A percentile compares a stretch with the other conserved stretches of the same genome.
phyloP scores from a whole-genome alignment of 2,797 vertebrate genomes.

The Phalanger gymnotis region DNA sequence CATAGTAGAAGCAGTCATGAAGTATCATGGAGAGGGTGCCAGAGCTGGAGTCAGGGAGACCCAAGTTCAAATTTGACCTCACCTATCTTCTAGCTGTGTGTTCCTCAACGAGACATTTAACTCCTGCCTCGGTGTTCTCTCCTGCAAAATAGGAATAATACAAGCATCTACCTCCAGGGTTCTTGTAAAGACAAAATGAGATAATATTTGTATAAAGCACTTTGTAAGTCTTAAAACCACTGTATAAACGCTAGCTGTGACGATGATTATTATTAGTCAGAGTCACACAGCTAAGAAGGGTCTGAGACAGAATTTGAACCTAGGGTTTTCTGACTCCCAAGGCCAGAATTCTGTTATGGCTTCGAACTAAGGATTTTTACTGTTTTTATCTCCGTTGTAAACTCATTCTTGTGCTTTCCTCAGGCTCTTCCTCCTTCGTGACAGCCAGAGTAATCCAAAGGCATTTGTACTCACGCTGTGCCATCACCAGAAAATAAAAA shows the following conservation, averaged over 20 bases:
- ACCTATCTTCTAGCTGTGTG: not conserved
- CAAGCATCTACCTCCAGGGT: not conserved
- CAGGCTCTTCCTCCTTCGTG: slow-evolving; percentile 97
- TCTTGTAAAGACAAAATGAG: not conserved
- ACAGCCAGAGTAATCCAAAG: slow-evolving; percentile 99
- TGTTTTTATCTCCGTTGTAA: not conserved
- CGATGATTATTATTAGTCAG: not conserved
- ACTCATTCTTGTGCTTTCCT: slow-evolving; percentile 14
- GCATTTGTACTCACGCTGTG: slow-evolving; percentile 98
- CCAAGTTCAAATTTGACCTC: not conserved
- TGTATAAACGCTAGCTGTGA: not conserved
- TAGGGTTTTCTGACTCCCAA: not conserved
- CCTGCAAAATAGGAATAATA: not conserved
- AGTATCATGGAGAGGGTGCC: not conserved
- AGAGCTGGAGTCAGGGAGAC: not conserved
- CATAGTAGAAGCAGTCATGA: not conserved
- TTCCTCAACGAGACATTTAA: not conserved
- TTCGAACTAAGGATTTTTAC: not conserved
- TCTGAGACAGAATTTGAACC: not conserved
- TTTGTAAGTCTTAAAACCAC: not conserved
- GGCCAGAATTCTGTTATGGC: not conserved
- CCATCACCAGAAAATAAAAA: slow-evolving; percentile 99
- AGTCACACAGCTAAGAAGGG: not conserved
- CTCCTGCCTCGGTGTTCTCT: not conserved
- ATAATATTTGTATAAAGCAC: not conserved